These are phyloP conservation scores for Pyralis farinalis DNA, from an alignment of 2,888 invertebrate species.

Conservation along the genomic window DNA sequence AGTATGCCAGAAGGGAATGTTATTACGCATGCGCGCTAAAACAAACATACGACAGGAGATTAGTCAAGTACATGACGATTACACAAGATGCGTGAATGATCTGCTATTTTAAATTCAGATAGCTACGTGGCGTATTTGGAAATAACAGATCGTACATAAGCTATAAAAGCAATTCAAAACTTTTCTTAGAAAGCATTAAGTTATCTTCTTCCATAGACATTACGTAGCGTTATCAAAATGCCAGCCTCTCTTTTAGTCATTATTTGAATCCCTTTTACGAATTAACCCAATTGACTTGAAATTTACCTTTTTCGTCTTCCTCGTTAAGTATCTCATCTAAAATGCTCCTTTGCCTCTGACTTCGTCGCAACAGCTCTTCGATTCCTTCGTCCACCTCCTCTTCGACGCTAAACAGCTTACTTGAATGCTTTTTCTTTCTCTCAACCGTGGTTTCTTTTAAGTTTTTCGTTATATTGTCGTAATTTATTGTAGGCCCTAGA, in stretches of 20 bases:
- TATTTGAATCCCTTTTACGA: constrained; percentile 37
- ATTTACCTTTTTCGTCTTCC: constrained; percentile 81
- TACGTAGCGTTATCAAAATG: constrained; percentile 67
- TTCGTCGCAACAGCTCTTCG: constrained; percentile 83
- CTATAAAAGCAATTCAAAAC: constrained; percentile 40
- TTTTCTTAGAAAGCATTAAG: constrained; percentile 45
- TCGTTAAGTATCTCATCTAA: constrained; percentile 85
- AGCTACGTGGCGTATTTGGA: constrained; percentile 14
- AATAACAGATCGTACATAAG: constrained; percentile 39
- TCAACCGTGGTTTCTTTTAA: constrained; percentile 60
- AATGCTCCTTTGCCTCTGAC: constrained; percentile 85
- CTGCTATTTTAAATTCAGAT: constrained; percentile 34
- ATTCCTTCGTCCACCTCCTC: constrained; percentile 82
- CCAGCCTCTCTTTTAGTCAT: constrained; percentile 44
- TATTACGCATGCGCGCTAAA: constrained; percentile 81
- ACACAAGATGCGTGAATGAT: constrained; percentile 17
- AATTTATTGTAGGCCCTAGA: constrained; percentile 49
- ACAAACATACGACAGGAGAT: constrained; percentile 76
- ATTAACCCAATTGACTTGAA: constrained; percentile 51
- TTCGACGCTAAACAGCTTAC: constrained; percentile 54
- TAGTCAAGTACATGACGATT: constrained; percentile 46
- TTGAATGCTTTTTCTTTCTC: constrained; percentile 46
- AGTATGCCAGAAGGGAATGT: constrained; percentile 81
- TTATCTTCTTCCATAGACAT: constrained; percentile 44
- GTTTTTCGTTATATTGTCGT: constrained; percentile 65